Evolutionary conservation across 2,888 invertebrate species (phyloP), one percentile per base, ranked within the genome.

Genomic region (Oegoconia quadripuncta): DNA sequence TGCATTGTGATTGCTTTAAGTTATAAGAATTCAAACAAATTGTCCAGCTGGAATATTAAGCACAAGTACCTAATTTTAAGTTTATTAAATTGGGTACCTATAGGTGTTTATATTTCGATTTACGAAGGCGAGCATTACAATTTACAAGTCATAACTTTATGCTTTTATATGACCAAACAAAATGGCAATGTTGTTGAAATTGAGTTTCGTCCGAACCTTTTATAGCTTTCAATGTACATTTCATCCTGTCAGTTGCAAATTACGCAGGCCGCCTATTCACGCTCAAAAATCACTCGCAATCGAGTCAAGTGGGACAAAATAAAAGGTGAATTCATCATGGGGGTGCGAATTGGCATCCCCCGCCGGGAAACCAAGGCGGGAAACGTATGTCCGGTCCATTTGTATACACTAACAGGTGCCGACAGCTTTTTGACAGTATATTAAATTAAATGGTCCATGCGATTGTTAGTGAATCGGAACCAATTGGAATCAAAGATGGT

Each of bases 281-380:
- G 81, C 78, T 82, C 80, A 79, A 84, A 86, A 87, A 86, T 84
- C 77, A 80, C 77, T 78, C 76, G 70, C 83, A 79, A 86, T 84
- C 78, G 84, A 79, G 80, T 76, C 76, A 78, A 82, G 83, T 80
- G 81, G 74, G 79, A 79, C 78, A 76, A 82, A 84, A 84, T 83
- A 82, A 84, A 83, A 87, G 82, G 79, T 74, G 74, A 79, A 82
- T 79, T 80, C 77, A 79, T 80, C 76, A 79, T 66, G 65, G 78
- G 80, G 78, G 77, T 65, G 77, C 73, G 75, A 72, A 68, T 62
- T 55, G 61, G 52, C 66, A 57, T 71, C 77, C 71, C 78, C 76
- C 64, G 64, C 53, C 58, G 74, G 79, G 63, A 74, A 77, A 75
- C 76, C 75, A 70, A 74, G 50, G 73, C 78, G 80, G 81, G 71